Evolutionary conservation across 2,888 invertebrate species (phyloP).

Genomic region (Axea sp.): DNA sequence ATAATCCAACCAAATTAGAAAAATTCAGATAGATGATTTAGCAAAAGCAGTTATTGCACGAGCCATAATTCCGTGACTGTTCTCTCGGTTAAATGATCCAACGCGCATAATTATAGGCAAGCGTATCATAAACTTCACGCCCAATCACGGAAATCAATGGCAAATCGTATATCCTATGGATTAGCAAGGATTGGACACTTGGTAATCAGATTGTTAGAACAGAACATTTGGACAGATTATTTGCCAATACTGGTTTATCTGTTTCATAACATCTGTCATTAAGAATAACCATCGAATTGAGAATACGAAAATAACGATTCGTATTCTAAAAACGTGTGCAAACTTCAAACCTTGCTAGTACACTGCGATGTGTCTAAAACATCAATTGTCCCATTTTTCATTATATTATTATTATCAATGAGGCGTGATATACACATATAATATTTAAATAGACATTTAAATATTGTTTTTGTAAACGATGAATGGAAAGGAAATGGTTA

Average conservation of each 20-base stretch:
- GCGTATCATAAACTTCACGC: constrained; percentile 30
- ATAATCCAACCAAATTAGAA: neutral
- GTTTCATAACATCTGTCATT: constrained; percentile 15
- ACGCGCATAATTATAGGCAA: constrained; percentile 27
- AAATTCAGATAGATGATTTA: constrained; percentile 22
- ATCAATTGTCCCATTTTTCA: no score
- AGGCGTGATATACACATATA: no score
- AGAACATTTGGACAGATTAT: constrained; percentile 20
- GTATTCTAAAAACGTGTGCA: no score
- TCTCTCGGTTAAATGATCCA: constrained; percentile 27
- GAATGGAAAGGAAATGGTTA: no score
- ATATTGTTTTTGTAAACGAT: no score
- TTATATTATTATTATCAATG: no score
- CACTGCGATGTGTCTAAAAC: no score
- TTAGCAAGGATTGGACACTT: constrained; percentile 26
- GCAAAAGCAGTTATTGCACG: constrained; percentile 3
- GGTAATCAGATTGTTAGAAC: constrained; percentile 24
- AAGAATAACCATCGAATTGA: neutral
- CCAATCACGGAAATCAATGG: constrained; percentile 24
- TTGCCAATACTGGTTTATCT: constrained; percentile 18
- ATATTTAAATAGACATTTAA: no score
- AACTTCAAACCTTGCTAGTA: no score
- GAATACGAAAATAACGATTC: neutral
- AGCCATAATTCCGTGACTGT: constrained; percentile 10
- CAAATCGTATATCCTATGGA: constrained; percentile 24